These are phyloP conservation scores for Onychorhynchus coronatus DNA, from an alignment of 2,113 vertebrate species.

Conservation along the genomic window DNA sequence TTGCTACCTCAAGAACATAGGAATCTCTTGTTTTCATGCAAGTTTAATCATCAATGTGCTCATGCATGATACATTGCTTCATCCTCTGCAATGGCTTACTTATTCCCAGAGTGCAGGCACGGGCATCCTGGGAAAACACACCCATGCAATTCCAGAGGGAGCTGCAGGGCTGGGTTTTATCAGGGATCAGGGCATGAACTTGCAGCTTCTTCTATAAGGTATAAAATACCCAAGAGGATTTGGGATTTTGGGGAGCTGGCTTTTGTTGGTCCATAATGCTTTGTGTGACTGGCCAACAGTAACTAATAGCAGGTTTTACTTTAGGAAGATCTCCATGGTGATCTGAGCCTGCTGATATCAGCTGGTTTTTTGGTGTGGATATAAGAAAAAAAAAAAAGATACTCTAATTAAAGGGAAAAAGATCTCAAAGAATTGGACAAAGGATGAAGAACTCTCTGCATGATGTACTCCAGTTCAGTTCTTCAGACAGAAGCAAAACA, in stretches of 20 bases:
- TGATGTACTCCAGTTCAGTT: not conserved
- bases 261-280: not conserved
- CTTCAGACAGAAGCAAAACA: not conserved
- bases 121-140: not conserved
- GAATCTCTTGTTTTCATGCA: not conserved
- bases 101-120: not conserved
- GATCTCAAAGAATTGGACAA: not conserved
- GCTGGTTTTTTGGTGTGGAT: not conserved
- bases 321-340: slow-evolving; percentile 55
- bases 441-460: not conserved
- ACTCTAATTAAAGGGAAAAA: slow-evolving; percentile 8
- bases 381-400: not conserved
- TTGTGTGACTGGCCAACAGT: not conserved
- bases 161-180: not conserved
- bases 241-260: not conserved
- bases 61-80: not conserved
- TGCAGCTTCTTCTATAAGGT: not conserved
- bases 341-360: slow-evolving; percentile 42
- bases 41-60: not conserved
- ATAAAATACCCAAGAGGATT: not conserved
- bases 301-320: slow-evolving; percentile 26
- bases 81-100: not conserved
- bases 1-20: not conserved
- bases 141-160: not conserved
- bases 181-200: not conserved